Percentiles rank a stretch among this genome's conserved stretches.
These are phyloP conservation scores for Phaenicophaeus curvirostris DNA, from an alignment of 2,797 vertebrate genomes.

Conservation along the genomic window DNA sequence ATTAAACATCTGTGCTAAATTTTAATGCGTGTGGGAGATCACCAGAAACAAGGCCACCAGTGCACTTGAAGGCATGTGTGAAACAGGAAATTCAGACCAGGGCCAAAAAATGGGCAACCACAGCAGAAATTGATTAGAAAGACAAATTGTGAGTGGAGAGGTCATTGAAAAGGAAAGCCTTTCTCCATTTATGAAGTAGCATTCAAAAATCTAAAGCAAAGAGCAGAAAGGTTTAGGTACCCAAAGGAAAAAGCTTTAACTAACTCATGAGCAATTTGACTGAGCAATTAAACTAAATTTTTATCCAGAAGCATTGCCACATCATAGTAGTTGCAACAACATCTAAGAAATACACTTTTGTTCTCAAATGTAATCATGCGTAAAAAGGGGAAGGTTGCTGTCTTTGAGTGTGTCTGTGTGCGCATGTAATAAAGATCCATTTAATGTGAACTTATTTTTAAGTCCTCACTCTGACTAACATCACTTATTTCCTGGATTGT, in stretches of 20 bases:
- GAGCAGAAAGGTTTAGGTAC: background rate
- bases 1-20: fast-evolving
- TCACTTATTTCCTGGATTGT: background rate
- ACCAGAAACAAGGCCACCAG: too few relatives aligned
- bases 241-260: background rate
- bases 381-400: background rate
- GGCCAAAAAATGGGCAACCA: background rate
- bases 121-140: background rate
- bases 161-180: background rate
- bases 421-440: background rate
- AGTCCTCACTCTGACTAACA: background rate
- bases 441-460: background rate
- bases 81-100: background rate
- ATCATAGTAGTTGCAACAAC: background rate
- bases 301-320: background rate
- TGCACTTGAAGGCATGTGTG: fast-evolving
- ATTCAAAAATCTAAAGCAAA: background rate
- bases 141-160: background rate
- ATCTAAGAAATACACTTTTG: background rate
- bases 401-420: background rate
- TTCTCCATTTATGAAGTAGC: background rate
- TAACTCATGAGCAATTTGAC: background rate
- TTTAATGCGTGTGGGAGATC: fast-evolving
- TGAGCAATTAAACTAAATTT: background rate
- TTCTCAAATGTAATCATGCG: background rate